A percentile compares a stretch with the other conserved stretches of the same genome.
These are phyloP conservation scores for Gonioctena quinquepunctata DNA, from an alignment of 1,140 invertebrate species.

Conservation along the genomic window DNA sequence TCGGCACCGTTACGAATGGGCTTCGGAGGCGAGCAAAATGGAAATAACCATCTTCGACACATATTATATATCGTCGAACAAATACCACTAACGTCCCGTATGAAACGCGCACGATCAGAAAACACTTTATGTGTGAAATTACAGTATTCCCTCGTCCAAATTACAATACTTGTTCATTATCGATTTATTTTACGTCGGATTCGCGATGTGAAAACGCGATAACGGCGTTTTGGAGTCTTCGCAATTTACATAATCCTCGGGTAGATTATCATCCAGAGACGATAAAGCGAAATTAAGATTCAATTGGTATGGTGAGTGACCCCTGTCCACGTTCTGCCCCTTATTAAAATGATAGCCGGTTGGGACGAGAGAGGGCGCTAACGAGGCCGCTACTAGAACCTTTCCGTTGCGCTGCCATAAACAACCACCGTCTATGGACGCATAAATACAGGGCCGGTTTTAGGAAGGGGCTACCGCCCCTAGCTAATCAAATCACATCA, in stretches of 20 bases:
- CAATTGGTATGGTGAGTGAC: constrained; percentile 18
- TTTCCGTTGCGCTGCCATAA: constrained; percentile 10
- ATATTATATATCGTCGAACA: not conserved
- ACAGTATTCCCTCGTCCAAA: not conserved
- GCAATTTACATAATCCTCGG: constrained; percentile 19
- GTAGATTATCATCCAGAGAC: not conserved
- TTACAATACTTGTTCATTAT: constrained; percentile 17
- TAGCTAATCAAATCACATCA: no score
- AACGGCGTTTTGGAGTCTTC: constrained; percentile 1
- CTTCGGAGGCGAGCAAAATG: not conserved
- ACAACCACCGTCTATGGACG: not conserved
- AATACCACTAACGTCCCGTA: constrained; percentile 2
- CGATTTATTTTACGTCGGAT: constrained; percentile 8
- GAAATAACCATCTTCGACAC: not conserved
- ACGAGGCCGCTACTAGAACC: constrained; percentile 28
- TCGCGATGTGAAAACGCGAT: constrained; percentile 12
- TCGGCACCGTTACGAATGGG: not conserved
- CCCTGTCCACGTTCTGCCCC: constrained; percentile 17
- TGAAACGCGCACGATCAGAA: not conserved
- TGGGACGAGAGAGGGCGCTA: constrained; percentile 24
- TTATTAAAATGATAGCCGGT: constrained; percentile 19
- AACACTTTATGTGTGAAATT: constrained; percentile 13
- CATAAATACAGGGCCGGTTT: not conserved
- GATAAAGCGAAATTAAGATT: constrained; percentile 20
- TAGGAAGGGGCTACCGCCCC: not conserved